Base-by-base conservation (phyloP, 1,140 invertebrate species). In the Bathynomus jamesi region DNA sequence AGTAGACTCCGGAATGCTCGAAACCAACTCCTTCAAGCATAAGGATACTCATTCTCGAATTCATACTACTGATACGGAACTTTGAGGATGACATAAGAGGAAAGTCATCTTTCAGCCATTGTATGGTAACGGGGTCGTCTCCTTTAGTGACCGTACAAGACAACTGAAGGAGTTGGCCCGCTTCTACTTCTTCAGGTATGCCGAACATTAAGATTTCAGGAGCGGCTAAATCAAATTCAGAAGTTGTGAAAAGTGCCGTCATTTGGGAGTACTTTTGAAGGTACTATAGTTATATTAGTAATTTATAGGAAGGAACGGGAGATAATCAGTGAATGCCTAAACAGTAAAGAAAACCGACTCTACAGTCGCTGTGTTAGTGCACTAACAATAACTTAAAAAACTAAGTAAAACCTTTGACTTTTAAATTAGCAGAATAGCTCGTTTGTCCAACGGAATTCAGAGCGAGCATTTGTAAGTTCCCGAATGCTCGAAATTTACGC, bases 141-240 rank as follows among this genome's bases (percentile, higher is more conserved):
- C 92, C 92, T 81, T 92, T 92, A 75, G 88, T 87, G 4, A 95
- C 88, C 11, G 89, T 88, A 82, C 91, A 93, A 75, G 86, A 87
- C 30, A 90, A 85, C 53, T 90, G 89, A 66, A 90, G 88, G 61
- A 89, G 86, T 80, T 92, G 90, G 75, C 90, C 91, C 79, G 88
- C 89, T 82, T 91, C 90, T 21, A 90, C 86, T 76, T 89, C 89
- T 68, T 91, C 89, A 78, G 89, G 90, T 80, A 90, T 87, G 80
- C 87, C 85, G 80, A 93, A 91, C 66, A 89, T 87, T 77, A 88
- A 85, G 83, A 93, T 89, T 29, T 71, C 67, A 24, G 76, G 73
- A 3, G 74, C 68, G 28, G 67, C 75, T 75, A 61, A 4, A 67
- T 31, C 17, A 11, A n/a, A n/a, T n/a, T n/a, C n/a, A n/a, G n/a